These are phyloP conservation scores for Enchytraeus crypticus DNA, from an alignment of 2,888 invertebrate genomes.

Conservation along the genomic window DNA sequence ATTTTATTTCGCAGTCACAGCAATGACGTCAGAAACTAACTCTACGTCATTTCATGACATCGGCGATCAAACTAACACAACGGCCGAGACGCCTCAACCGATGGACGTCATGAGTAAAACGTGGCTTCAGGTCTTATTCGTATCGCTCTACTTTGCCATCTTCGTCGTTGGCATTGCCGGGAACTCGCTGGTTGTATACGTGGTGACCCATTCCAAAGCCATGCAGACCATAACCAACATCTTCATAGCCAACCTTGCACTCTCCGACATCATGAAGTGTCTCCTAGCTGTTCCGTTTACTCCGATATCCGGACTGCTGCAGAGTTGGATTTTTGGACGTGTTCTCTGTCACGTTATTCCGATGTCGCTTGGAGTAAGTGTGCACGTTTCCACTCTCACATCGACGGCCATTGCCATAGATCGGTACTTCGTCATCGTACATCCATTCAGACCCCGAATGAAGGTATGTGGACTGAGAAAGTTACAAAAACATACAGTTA, in stretches of 20 bases:
- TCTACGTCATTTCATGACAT: not conserved
- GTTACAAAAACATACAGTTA: too few relatives aligned
- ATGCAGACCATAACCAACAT: conserved; percentile 98
- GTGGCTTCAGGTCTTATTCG: conserved; percentile 42
- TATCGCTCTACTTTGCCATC: conserved; percentile 60
- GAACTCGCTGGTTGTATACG: conserved; percentile 71
- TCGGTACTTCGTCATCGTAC: conserved; percentile 91
- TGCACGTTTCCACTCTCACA: conserved; percentile 93
- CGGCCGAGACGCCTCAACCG: not conserved
- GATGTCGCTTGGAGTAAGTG: conserved; percentile 72
- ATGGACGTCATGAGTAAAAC: conserved; percentile 43
- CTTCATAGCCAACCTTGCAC: conserved; percentile 89
- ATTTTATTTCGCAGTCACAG: too few relatives aligned
- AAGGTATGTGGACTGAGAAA: too few relatives aligned
- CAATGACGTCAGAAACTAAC: not conserved
- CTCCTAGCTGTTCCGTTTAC: conserved; percentile 91
- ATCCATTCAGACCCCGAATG: conserved; percentile 87
- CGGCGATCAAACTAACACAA: not conserved
- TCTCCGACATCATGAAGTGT: conserved; percentile 87
- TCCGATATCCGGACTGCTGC: conserved; percentile 82
- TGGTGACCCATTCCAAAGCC: conserved; percentile 69
- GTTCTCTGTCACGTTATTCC: conserved; percentile 83
- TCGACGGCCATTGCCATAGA: conserved; percentile 94
- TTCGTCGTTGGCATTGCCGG: conserved; percentile 66
- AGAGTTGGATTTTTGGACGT: conserved; percentile 83